Evolutionary conservation across 2,113 vertebrate species (phyloP), one percentile per base, ranked within the genome.

Genomic region (Plestiodon gilberti): DNA sequence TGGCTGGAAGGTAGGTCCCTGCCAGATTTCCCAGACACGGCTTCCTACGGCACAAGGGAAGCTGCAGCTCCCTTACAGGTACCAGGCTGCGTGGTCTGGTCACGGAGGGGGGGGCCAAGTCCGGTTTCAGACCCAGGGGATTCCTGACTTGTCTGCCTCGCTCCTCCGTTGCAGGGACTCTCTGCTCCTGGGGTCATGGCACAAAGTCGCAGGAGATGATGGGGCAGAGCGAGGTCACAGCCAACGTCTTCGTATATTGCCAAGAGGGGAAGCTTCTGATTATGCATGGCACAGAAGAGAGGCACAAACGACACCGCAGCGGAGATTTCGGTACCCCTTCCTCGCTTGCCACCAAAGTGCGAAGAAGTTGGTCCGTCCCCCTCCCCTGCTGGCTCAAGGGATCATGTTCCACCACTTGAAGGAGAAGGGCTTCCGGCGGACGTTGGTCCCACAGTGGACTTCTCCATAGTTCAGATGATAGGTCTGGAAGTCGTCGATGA

Each of bases 391-490:
- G 25, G 33, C 64, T 98, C 93, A 98, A 89, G 95, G 94, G 89
- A 94, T 92, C 93, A 97, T 64, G 92, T 97, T 90, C 98, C 98
- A 99, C 98, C 98, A 99, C 91, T 97, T 98, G 91, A 96, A 96
- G 87, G 95, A 0, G 13, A 98, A 98, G 0, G 96, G 94, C 62
- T 97, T 79, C 10, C 98, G 93, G 18, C 93, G 96, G 38, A 98
- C 97, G 0, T 99, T 98, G 94, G 98, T 98, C 76, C 98, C 98
- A 0, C 98, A 99, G 88, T 99, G 98, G 64, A 98, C 95, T 52
- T 98, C 97, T 0, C 98, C 98, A 0, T 91, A 20, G 0, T 23
- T 5, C 1, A 95, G 0, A 91, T 99, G 98, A 94, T 98, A 99
- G n/a, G 96, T 2, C 7, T 87, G 23, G 22, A 94, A 98, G 93